Evolutionary conservation across 2,113 vertebrate species (phyloP).

Genomic region (Pollimyrus isidori): DNA sequence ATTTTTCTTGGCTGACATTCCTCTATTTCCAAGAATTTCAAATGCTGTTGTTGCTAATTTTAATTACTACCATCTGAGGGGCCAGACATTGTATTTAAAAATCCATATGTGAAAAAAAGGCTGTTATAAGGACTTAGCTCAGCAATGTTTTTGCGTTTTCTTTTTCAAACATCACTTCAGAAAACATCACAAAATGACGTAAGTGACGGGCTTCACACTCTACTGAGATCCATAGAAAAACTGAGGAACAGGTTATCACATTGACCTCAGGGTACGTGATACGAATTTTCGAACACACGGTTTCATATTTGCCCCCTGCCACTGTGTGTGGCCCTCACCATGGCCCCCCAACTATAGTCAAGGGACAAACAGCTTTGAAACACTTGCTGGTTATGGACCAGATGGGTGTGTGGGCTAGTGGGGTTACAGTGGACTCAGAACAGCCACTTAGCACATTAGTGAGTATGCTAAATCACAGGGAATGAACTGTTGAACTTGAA

Average conservation of each 20-base stretch:
- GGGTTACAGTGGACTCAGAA: constrained; percentile 29
- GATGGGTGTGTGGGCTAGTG: constrained; percentile 40
- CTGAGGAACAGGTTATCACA: background rate
- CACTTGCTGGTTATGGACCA: constrained; percentile 36
- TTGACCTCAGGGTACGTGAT: background rate
- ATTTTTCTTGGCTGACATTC: background rate
- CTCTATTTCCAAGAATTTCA: background rate
- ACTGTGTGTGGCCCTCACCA: constrained; percentile 58
- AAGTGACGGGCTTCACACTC: background rate
- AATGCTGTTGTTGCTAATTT: background rate
- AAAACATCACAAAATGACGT: background rate
- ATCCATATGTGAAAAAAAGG: background rate
- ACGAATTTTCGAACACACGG: background rate
- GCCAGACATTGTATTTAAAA: background rate
- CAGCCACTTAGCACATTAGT: constrained; percentile 34
- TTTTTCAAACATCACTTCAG: background rate
- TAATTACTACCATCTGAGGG: background rate
- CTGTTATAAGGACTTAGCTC: background rate
- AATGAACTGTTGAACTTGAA: constrained; percentile 66
- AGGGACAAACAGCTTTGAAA: constrained; percentile 52
- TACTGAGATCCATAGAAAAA: background rate
- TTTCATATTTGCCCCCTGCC: constrained; percentile 34
- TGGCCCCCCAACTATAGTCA: constrained; percentile 22
- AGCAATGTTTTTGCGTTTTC: background rate
- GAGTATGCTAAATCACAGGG: constrained; percentile 32